phyloP scores from a whole-genome alignment of 1,140 invertebrate species.

The Drosophila lowei region DNA sequence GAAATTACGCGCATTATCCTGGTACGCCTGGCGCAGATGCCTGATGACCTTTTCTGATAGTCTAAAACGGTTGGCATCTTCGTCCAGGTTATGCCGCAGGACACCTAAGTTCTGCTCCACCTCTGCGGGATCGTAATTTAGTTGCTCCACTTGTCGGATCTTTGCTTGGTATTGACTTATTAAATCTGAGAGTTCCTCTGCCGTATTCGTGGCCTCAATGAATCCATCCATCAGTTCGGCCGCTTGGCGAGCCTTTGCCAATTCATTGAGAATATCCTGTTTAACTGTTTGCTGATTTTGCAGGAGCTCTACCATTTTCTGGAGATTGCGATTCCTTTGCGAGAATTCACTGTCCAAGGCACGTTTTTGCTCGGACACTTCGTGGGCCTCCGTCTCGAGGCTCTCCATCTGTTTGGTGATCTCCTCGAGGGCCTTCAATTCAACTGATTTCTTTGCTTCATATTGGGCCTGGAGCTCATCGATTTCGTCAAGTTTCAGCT shows the following conservation, averaged over 20 bases:
- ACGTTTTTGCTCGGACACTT: constrained; percentile 37
- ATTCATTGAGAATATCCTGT: constrained; percentile 18
- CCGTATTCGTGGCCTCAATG: constrained; percentile 33
- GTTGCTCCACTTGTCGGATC: constrained; percentile 55
- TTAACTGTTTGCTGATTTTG: constrained; percentile 22
- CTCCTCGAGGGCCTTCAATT: constrained; percentile 22
- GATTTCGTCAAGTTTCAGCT: constrained; percentile 31
- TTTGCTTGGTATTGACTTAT: constrained; percentile 59
- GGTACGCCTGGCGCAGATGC: constrained; percentile 49
- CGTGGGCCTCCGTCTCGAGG: constrained; percentile 28
- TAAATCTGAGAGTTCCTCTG: constrained; percentile 49
- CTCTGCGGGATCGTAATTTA: constrained; percentile 38
- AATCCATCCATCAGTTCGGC: constrained; percentile 61
- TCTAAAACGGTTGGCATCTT: not conserved
- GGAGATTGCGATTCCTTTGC: constrained; percentile 37
- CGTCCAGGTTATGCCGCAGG: constrained; percentile 8
- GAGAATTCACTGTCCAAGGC: constrained; percentile 56
- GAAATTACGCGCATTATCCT: constrained; percentile 43
- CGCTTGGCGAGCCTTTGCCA: constrained; percentile 28
- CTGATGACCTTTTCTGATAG: constrained; percentile 35
- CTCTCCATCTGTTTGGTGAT: constrained; percentile 27
- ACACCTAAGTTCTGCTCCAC: constrained; percentile 28
- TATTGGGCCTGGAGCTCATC: constrained; percentile 13
- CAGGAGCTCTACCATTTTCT: constrained; percentile 38
- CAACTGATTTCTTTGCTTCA: constrained; percentile 7